Percentiles rank a stretch among this genome's conserved stretches.
These are phyloP conservation scores for Phengaris alcon DNA, from an alignment of 2,888 invertebrate genomes.

Conservation along the genomic window DNA sequence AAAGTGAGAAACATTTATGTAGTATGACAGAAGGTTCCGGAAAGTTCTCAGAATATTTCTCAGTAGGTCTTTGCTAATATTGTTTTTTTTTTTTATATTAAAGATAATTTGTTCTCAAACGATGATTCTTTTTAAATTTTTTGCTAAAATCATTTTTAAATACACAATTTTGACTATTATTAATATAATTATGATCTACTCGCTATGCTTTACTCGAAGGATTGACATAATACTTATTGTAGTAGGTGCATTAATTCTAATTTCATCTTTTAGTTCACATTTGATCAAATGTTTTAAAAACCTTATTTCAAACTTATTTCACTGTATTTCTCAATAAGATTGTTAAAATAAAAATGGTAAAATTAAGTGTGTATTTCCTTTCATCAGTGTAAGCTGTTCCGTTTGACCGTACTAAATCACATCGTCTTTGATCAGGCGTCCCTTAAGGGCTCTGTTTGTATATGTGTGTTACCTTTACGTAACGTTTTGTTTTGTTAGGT, in stretches of 20 bases:
- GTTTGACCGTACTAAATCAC: conserved; percentile 55
- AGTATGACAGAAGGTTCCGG: not conserved
- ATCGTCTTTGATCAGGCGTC: conserved; percentile 46
- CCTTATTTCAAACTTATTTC: not conserved
- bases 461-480: not conserved
- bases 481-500: conserved; percentile 14
- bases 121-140: not conserved
- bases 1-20: not conserved
- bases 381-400: conserved; percentile 44
- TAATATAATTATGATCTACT: no score
- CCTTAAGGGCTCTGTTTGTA: conserved; percentile 35
- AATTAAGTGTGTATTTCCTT: conserved; percentile 44
- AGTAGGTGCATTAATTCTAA: no score
- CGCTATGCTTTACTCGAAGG: no score
- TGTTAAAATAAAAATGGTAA: conserved; percentile 9
- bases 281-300: no score
- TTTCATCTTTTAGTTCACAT: no score
- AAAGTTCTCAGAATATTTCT: not conserved
- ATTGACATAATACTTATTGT: no score
- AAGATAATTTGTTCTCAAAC: not conserved
- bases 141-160: no score
- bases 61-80: not conserved
- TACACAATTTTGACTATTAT: no score
- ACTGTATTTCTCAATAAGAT: not conserved
- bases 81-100: not conserved